Evolutionary conservation across 2,797 vertebrate species (phyloP), one percentile per base, ranked within the genome.

Genomic region (Sorex maritimensis): DNA sequence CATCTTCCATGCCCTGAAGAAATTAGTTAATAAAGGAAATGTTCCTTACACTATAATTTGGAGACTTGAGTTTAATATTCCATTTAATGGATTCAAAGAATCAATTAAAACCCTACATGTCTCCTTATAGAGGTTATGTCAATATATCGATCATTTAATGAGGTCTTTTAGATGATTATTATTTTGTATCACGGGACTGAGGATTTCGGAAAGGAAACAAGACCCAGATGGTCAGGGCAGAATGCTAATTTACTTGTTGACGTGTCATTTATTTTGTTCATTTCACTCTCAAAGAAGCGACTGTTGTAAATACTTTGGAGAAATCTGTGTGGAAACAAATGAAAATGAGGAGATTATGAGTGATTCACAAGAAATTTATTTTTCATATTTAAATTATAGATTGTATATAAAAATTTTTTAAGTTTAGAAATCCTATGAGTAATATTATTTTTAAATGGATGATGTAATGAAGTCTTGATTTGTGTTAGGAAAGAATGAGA

Each of bases 71-170:
- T 96, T 97, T 98, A 96, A 97, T 98, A 97, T 98, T 97, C 93
- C 81, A 90, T 95, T 96, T 97, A 98, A 98, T 99, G 98, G 98
- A 98, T 99, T 98, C 98, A 98, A 98, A 97, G 97, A 99, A 99
- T 99, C 99, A 98, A 98, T 99, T 99, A 98, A 98, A 98, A 98
- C 98, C 98, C 98, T 98, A 98, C 97, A 90, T 93, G 95, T 97
- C 94, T 98, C 97, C 97, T 98, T 98, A 98, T 98, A 98, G 98
- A 98, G 97, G 80, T 97, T 96, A 96, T 98, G 96, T 99, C 99
- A 98, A 99, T 99, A 99, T 99, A 99, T 99, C 99, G 99, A 99
- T 99, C 99, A 98, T 99, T 98, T 99, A 99, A 99, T 99, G 99
- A 99, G 99, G 98, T 98, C 98, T 99, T 99, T 99, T 98, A 99